Base-by-base conservation (phyloP, 2,888 invertebrate genomes). In the Eucera pruinosa region DNA sequence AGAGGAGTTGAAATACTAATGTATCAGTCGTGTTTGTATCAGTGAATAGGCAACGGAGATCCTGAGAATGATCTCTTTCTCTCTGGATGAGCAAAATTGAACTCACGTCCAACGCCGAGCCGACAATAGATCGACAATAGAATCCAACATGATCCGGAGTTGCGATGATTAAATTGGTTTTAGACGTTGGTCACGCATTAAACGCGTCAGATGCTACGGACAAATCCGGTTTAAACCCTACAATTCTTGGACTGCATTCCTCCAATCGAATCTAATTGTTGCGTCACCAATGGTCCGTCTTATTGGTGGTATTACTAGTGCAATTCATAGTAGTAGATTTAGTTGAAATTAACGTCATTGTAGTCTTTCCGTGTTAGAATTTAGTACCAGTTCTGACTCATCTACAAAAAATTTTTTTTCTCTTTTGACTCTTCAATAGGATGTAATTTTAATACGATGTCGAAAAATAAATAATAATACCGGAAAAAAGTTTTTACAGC, bases 131-230 rank as follows among this genome's bases (percentile, higher is more conserved):
- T 57, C 75, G 69, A 85, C 86, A 89, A 89, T 89, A 80, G 84
- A 87, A 90, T 89, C 87, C 85, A 81, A 89, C 88, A 71, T 66
- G 82, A 89, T 86, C 90, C 87, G 82, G 89, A 86, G 78, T 58
- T 27, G 25, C 13, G 43, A 57, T 23, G 76, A 69, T 75, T 78
- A 55, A 65, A 69, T 65, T 55, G 48, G 27, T 65, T 60, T 60
- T 27, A 47, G 48, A 41, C 47, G 75, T 27, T 47, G 25, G n/a
- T 1, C 18, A 7, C 20, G 55, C 48, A 58, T 74, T 43, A 52
- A 41, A 25, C 39, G 52, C 27, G 18, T 48, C 48, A 20, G 41
- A n/a, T 41, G n/a, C 39, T 0, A 33, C 3, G 43, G 45, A 50
- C 47, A 75, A 30, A 65, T 69, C 64, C 48, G 30, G 70, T 60